These are phyloP conservation scores for Manis crassicaudata DNA, from an alignment of 2,797 vertebrate species.

Conservation along the genomic window DNA sequence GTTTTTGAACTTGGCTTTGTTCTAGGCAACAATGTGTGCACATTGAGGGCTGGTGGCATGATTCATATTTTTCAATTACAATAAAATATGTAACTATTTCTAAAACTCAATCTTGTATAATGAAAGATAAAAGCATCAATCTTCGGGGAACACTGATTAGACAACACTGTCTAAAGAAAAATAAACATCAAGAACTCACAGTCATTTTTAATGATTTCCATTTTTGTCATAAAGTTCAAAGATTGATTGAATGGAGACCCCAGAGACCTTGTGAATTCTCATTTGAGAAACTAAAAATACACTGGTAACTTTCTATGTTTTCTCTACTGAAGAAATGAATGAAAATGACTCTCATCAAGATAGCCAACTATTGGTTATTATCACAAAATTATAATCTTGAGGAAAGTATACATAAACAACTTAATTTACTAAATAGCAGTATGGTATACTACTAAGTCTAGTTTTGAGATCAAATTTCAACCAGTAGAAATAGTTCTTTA, in stretches of 20 bases:
- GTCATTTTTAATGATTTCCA: slow-evolving; percentile 23
- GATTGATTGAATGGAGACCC: neutral
- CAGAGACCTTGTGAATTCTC: slow-evolving; percentile 14
- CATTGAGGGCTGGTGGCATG: neutral
- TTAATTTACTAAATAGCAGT: neutral
- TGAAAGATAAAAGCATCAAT: neutral
- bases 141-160: neutral
- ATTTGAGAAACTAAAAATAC: slow-evolving; percentile 52
- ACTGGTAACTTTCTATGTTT: neutral
- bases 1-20: slow-evolving; percentile 26
- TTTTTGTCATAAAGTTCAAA: neutral
- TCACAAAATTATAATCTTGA: neutral
- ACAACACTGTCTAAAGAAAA: slow-evolving; percentile 17
- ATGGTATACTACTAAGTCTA: neutral
- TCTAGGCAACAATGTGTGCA: neutral
- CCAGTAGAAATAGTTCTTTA: neutral
- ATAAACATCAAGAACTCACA: neutral
- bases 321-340: neutral
- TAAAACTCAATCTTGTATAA: neutral
- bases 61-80: slow-evolving; percentile 10
- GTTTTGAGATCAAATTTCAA: slow-evolving; percentile 56
- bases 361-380: neutral
- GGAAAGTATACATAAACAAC: neutral
- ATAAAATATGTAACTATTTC: neutral
- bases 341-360: neutral